Evolutionary conservation across 1,140 invertebrate genomes (phyloP).

Genomic region (Camponotus pennsylvanicus): DNA sequence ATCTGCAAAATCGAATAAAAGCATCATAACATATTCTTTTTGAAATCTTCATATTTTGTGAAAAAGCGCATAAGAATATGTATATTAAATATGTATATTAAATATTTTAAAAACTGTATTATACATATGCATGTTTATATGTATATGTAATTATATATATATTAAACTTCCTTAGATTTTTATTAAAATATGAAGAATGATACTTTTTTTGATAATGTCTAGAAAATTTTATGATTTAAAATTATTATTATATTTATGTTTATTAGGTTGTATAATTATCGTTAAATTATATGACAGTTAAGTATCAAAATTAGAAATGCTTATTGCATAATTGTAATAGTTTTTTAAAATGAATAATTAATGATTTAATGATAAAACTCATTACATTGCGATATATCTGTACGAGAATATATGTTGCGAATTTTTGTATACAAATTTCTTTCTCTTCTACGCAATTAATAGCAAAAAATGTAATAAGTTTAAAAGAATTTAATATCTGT

Average conservation of each 20-base stretch:
- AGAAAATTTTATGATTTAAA: too few relatives aligned
- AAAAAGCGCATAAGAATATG: not conserved
- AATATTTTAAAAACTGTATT: too few relatives aligned
- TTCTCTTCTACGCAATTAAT: not conserved
- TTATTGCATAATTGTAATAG: not conserved
- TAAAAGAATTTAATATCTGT: conserved; percentile 6
- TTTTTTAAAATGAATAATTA: conserved; percentile 1
- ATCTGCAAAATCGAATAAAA: not conserved
- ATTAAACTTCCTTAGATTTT: too few relatives aligned
- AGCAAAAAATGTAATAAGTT: not conserved
- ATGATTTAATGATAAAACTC: conserved; percentile 25
- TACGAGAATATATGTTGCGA: too few relatives aligned
- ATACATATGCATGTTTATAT: too few relatives aligned
- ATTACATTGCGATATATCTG: not conserved
- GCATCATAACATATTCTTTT: not conserved
- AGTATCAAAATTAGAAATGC: not conserved
- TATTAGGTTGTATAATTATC: too few relatives aligned
- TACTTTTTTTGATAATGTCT: too few relatives aligned
- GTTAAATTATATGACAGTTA: not conserved
- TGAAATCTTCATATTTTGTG: not conserved
- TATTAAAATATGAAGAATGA: too few relatives aligned
- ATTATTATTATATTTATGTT: not conserved
- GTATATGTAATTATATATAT: too few relatives aligned
- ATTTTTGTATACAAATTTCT: not conserved
- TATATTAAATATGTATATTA: too few relatives aligned